These are phyloP conservation scores for Ovis canadensis DNA, from an alignment of 2,113 vertebrate genomes.

Conservation along the genomic window DNA sequence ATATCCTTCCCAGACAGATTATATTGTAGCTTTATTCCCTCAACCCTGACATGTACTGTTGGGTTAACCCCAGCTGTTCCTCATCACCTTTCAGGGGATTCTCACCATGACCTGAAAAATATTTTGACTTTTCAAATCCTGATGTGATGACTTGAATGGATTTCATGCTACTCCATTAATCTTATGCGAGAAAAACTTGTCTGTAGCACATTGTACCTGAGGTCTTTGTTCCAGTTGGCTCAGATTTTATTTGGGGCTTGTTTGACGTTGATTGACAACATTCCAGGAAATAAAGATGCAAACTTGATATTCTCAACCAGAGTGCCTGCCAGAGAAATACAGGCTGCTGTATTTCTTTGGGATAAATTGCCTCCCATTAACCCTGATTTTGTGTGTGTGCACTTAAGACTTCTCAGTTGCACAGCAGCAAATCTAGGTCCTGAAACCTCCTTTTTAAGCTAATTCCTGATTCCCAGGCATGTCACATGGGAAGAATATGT, in stretches of 20 bases:
- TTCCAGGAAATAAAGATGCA: conserved; percentile 23
- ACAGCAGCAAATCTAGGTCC: not conserved
- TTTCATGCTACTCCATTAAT: not conserved
- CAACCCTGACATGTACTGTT: not conserved
- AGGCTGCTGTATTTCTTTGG: not conserved
- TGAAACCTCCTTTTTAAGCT: not conserved
- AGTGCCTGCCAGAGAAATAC: not conserved
- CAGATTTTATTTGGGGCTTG: conserved; percentile 1
- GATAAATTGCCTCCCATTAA: not conserved
- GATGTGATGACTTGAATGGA: conserved; percentile 9
- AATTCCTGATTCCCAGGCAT: not conserved
- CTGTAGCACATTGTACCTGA: not conserved
- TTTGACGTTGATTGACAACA: conserved; percentile 46
- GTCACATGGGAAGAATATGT: not conserved
- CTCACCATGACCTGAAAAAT: conserved; percentile 20
- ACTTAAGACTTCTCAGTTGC: not conserved
- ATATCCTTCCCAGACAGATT: not conserved
- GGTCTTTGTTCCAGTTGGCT: not conserved
- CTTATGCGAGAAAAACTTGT: not conserved
- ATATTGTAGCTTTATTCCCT: conserved; percentile 11
- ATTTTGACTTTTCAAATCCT: conserved; percentile 44
- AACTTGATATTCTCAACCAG: conserved; percentile 14
- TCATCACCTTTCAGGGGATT: conserved; percentile 10
- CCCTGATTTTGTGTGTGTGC: not conserved
- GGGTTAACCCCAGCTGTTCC: not conserved